Evolutionary conservation across 1,140 invertebrate genomes (phyloP), one percentile per base, ranked within the genome.

Genomic region (Cotesia chilonis): DNA sequence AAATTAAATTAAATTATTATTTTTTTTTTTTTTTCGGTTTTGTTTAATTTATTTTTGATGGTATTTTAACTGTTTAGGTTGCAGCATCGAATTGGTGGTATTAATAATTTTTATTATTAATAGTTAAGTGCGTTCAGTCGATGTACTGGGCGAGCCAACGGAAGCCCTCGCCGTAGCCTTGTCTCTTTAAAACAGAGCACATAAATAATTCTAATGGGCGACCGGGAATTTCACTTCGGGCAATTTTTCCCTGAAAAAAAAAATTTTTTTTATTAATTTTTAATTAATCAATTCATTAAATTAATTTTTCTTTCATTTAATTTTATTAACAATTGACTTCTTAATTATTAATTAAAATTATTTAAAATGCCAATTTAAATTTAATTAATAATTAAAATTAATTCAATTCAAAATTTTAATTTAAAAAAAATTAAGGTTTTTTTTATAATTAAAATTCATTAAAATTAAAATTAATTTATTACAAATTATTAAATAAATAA

Each of bases 131-230:
- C 71, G 78, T 89, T 95, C 92, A 96, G 91, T 96, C 94, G 85
- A 98, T 96, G 89, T 98, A 98, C 89, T 99, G 96, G 79, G 97
- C 96, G 83, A 99, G 90, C 98, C 98, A 99, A 85, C 98, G 94
- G 91, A 99, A 99, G 79, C 97, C 98, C 89, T 99, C 98, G 72
- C 98, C 98, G 86, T 99, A 99, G 72, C 98, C 98, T 90, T 99
- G 98, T 84, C 97, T 92, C 89, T 98, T 99, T 79, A 99, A 90
- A 78, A 99, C 97, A 77, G 97, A 99, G 88, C 98, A 99, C 98
- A 99, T 99, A 88, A 98, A 99, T 76, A 99, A 88, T 90, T 99
- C 98, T 87, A 99, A 88, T 74, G 98, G 98, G 87, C 98, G 94
- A 55, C 95, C 95, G 57, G 95, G 92, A 79, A 99, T 88, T 82